Base-by-base conservation (phyloP, 2,888 invertebrate genomes). In the Diaphora mendica region DNA sequence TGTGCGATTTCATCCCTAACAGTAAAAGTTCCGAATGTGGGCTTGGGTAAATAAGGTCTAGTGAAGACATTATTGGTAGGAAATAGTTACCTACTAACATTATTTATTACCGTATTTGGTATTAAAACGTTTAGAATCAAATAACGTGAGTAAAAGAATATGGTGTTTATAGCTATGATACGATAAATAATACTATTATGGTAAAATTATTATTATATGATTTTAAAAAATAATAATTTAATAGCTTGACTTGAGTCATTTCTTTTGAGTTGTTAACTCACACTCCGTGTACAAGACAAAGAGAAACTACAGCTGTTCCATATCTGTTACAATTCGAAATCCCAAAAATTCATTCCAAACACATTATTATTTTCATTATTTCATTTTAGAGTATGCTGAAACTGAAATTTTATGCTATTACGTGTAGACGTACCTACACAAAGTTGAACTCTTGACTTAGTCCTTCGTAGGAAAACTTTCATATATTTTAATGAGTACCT, bases 1-100 rank as follows among this genome's bases (percentile, higher is more conserved):
- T 67, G 48, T 3, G 5, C 44, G 44, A 72, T 72, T 72, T 72
- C 68, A 72, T 68, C 48, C 64, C 51, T 68, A 35, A 64, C 48
- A 39, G 68, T 68, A 72, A 72, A 72, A 72, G 67, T 67, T 72
- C 35, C 64, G 17, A 68, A 72, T 66, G 67, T 67, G 72, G 59
- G 68, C 35, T 67, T 23, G 64, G 48, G 72, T 64, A 72, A 72
- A 72, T 68, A 64, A 72, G 72, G 68, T 35, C 48, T 64, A 68
- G 64, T 72, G 64, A 72, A 72, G 30, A 30, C 44, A 39, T 67
- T 67, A 68, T 67, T 5, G 59, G 42, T 59, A 72, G 65, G 65
- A 66, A 39, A 33, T 26, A 35, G 59, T 67, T 66, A n/a, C n/a
- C n/a, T n/a, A 44, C 13, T n/a, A 35, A 68, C 17, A 39, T 59